Evolutionary conservation across 2,113 vertebrate species (phyloP), one percentile per base, ranked within the genome.

Genomic region (Malurus elegans): DNA sequence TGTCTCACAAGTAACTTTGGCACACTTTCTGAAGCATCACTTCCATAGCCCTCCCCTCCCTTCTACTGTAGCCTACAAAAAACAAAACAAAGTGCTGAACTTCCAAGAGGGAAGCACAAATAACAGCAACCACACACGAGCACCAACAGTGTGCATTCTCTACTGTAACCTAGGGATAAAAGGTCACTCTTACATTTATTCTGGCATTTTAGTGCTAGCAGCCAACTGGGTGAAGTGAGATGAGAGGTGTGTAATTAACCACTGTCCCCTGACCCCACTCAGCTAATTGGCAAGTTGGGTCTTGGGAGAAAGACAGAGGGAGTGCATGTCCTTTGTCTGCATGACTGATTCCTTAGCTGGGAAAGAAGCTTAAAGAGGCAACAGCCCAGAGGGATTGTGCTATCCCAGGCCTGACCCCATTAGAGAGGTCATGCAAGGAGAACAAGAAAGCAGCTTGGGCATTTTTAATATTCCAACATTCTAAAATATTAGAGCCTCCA

Each of bases 291-390:
- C 93, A 95, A 86, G 95, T 62, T 87, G 44, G 81, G 66, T 94
- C 96, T 96, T 93, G 88, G 79, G 31, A 86, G 84, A 61, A 80
- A 66, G 79, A 65, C 28, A 20, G 45, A 94, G 60, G 64, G 67
- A 83, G 72, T 26, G 44, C 44, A 24, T 56, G 67, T 83, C 47
- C 10, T 92, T 92, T 86, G 69, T 92, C 69, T 95, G 96, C 95
- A 88, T 97, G 94, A 93, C 86, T 97, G 94, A 97, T 94, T 88
- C 64, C 69, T 96, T 80, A 97, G 79, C 85, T 88, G 92, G 75
- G 93, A 96, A 95, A 97, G 90, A 56, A 94, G 95, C 88, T 94
- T 90, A 74, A 83, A 88, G 88, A 96, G 86, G 75, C 82, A 97
- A 56, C 51, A 93, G 95, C 96, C 93, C 0, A 29, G 65, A 90